phyloP scores from a whole-genome alignment of 2,888 invertebrate genomes.

The Ernsta delagoae region DNA sequence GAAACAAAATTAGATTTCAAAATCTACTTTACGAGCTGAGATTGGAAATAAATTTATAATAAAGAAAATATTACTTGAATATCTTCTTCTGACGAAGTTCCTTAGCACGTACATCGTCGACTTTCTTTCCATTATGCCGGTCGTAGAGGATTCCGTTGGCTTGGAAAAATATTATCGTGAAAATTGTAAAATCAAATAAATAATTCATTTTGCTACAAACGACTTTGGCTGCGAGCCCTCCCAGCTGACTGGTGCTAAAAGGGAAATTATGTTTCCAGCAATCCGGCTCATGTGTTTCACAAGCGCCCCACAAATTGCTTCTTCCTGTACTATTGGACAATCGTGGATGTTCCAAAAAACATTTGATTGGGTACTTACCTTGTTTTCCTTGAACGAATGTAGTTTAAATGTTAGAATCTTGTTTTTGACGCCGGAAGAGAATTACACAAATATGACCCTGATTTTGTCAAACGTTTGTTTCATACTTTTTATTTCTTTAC shows the following conservation, averaged over 20 bases:
- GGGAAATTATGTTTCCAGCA: slow-evolving; percentile 36
- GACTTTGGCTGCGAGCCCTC: slow-evolving; percentile 21
- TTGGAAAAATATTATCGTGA: slow-evolving; percentile 49
- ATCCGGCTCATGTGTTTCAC: slow-evolving; percentile 31
- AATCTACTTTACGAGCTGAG: too few species aligned
- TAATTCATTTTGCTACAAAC: slow-evolving; percentile 50
- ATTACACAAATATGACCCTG: too few species aligned
- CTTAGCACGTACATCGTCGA: slow-evolving; percentile 51
- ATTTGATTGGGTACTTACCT: slow-evolving; percentile 13
- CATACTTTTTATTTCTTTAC: too few species aligned
- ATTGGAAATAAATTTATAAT: too few species aligned
- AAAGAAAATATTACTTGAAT: slow-evolving; percentile 48
- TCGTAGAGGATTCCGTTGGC: slow-evolving; percentile 55
- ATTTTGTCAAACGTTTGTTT: too few species aligned
- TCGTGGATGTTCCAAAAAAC: slow-evolving; percentile 29
- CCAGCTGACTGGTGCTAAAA: slow-evolving; percentile 36
- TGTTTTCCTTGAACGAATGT: background rate
- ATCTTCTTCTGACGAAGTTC: slow-evolving; percentile 52
- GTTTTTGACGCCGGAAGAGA: too few species aligned
- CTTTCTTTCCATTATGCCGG: slow-evolving; percentile 60
- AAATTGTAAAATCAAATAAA: slow-evolving; percentile 52
- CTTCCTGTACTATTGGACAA: slow-evolving; percentile 33
- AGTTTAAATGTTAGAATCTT: background rate
- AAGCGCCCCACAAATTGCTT: slow-evolving; percentile 27
- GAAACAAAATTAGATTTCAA: too few species aligned